Percentiles rank a stretch among this genome's conserved stretches.
Evolutionary conservation across 1,140 invertebrate species (phyloP).

Genomic region (Caenorhabditis latens): DNA sequence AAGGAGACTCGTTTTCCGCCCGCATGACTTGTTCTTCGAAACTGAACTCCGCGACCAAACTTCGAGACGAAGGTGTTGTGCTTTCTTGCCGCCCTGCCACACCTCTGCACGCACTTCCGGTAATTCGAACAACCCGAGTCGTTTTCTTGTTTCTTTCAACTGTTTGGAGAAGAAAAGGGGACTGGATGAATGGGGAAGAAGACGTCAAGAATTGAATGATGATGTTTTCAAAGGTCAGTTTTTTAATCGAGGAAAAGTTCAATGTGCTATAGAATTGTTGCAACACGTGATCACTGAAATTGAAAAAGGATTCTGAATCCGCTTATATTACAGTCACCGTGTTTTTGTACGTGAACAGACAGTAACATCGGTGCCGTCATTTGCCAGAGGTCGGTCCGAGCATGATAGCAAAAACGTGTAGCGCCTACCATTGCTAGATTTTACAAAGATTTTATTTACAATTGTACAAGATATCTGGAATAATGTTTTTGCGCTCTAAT

Average conservation of each 20-base stretch:
- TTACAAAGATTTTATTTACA: no score
- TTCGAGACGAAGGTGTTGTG: conserved; percentile 24
- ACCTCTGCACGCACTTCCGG: conserved; percentile 44
- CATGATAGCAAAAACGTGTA: no score
- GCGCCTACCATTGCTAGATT: no score
- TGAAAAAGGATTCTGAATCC: no score
- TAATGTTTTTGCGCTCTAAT: no score
- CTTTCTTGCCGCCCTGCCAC: conserved; percentile 20
- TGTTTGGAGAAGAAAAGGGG: not conserved
- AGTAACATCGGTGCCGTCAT: no score
- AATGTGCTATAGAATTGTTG: not conserved
- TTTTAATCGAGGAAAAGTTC: not conserved
- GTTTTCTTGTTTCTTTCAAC: not conserved
- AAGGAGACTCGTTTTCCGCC: conserved; percentile 30
- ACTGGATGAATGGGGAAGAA: not conserved
- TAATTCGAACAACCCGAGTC: conserved; percentile 26
- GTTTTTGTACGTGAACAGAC: no score
- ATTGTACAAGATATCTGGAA: no score
- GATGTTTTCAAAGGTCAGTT: conserved; percentile 5
- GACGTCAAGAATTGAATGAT: conserved; percentile 28
- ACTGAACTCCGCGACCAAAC: conserved; percentile 46
- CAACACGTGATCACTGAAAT: not conserved
- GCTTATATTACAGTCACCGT: no score
- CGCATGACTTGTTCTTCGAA: conserved; percentile 52
- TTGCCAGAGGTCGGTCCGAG: no score